These are phyloP conservation scores for Odontesthes bonariensis DNA, from an alignment of 2,113 vertebrate genomes.

Conservation along the genomic window DNA sequence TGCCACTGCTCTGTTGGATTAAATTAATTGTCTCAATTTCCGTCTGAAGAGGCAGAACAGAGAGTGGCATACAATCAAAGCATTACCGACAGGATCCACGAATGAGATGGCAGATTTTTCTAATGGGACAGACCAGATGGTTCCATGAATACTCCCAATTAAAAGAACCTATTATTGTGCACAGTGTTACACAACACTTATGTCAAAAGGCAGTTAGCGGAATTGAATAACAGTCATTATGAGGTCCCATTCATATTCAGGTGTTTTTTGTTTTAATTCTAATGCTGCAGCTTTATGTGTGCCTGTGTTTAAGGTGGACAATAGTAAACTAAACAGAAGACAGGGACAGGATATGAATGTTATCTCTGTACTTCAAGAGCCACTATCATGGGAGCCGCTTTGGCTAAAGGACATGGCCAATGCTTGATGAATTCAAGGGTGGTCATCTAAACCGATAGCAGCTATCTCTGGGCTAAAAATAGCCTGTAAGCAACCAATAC, in stretches of 20 bases:
- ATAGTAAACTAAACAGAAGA: slow-evolving; percentile 14
- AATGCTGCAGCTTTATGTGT: slow-evolving; percentile 17
- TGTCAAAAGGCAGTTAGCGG: slow-evolving; percentile 27
- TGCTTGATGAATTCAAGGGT: slow-evolving; percentile 73
- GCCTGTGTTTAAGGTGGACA: neutral
- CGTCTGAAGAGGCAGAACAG: slow-evolving; percentile 15
- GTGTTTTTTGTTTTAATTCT: slow-evolving; percentile 8
- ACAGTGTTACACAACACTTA: slow-evolving; percentile 3
- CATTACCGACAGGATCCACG: slow-evolving; percentile 13
- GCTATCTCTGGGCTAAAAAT: slow-evolving; percentile 77
- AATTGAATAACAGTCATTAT: slow-evolving; percentile 31
- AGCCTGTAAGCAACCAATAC: slow-evolving; percentile 55
- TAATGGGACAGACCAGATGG: slow-evolving; percentile 24
- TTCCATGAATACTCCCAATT: slow-evolving; percentile 44
- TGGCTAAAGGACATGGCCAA: slow-evolving; percentile 49
- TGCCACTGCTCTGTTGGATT: neutral
- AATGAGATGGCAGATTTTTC: neutral
- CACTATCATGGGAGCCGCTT: slow-evolving; percentile 35
- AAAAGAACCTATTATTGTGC: slow-evolving; percentile 18
- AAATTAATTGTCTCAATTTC: slow-evolving; percentile 25
- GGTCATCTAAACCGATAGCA: slow-evolving; percentile 66
- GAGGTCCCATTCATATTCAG: slow-evolving; percentile 33
- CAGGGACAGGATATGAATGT: slow-evolving; percentile 10
- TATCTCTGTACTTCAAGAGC: slow-evolving; percentile 40
- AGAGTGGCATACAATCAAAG: slow-evolving; percentile 34